Base-by-base conservation (phyloP, 2,888 invertebrate genomes). In the Slavum lentiscoides region DNA sequence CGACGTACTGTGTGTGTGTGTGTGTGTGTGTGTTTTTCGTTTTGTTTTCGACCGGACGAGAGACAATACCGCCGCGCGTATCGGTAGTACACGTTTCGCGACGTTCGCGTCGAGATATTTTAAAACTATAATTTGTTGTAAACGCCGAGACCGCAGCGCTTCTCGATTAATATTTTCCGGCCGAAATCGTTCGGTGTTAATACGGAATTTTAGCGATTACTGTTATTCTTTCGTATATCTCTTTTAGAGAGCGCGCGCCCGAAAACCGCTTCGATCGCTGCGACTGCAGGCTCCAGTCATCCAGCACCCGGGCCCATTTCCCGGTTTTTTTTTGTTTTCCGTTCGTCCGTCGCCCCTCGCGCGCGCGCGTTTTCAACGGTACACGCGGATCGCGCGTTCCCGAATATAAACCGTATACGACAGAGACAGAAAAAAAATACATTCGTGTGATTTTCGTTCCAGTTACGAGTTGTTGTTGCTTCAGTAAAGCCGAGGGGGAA, bases 1-100 rank as follows among this genome's bases (percentile, higher is more conserved):
- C 49, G 49, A 3, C n/a, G 49, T 61, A 49, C 70, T 80, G 62
- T 30, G 30, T 30, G 30, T 30, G 30, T 80, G 62, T 30, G 30
- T 30, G 30, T 30, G 30, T 30, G 30, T 30, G 30, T 30, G 30
- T 49, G n/a, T 80, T 64, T 23, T 74, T 58, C 5, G 15, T n/a
- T 23, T n/a, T 55, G 49, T 49, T 49, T 49, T 13, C 49, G 49
- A 49, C 49, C 49, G 49, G 49, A 49, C 15, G 11, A 49, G 64
- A 64, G 62, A 74, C 64, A n/a, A n/a, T 37, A 55, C 37, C 6
- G 37, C 13, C 2, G 30, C 49, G 23, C 49, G 62, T n/a, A 55
- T 64, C 30, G 55, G 37, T 62, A 30, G n/a, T n/a, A 30, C 30
- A 30, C 30, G 30, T 30, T 4, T 30, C 74, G n/a, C 30, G 30